These are phyloP conservation scores for Sphecodes monilicornis DNA, from an alignment of 2,888 invertebrate genomes.

Conservation along the genomic window DNA sequence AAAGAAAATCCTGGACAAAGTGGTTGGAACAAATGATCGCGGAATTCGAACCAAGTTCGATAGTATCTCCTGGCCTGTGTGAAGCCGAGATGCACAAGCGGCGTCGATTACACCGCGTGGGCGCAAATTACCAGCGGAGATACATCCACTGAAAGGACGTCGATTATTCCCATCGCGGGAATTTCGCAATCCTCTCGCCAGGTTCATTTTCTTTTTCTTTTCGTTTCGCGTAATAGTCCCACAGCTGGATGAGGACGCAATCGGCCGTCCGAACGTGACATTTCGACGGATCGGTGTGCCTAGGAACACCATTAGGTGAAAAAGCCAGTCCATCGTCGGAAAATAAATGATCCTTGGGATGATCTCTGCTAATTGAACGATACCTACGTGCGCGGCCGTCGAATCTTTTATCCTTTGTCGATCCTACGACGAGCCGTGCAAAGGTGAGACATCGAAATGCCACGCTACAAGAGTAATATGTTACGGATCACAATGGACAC, in stretches of 20 bases:
- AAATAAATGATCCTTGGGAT: slow-evolving; percentile 43
- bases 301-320: slow-evolving; percentile 26
- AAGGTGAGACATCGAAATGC: slow-evolving; percentile 51
- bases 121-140: slow-evolving; percentile 81
- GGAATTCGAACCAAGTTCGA: slow-evolving; percentile 38
- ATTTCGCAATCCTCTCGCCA: slow-evolving; percentile 64
- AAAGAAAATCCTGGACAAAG: background rate
- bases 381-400: background rate
- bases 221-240: slow-evolving; percentile 5
- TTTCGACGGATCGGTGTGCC: slow-evolving; percentile 43
- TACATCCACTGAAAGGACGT: slow-evolving; percentile 72
- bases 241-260: slow-evolving; percentile 34
- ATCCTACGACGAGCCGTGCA: background rate
- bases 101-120: slow-evolving; percentile 77
- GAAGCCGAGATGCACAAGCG: slow-evolving; percentile 77
- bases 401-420: slow-evolving; percentile 15
- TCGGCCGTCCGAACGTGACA: slow-evolving; percentile 52
- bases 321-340: slow-evolving; percentile 9
- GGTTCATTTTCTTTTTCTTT: slow-evolving; percentile 14
- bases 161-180: slow-evolving; percentile 37
- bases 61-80: slow-evolving; percentile 38
- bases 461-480: slow-evolving; percentile 43
- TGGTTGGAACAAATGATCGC: background rate
- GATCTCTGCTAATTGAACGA: slow-evolving; percentile 58
- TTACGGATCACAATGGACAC: slow-evolving; percentile 39